Base-by-base conservation (phyloP, 2,797 vertebrate genomes). In the Brachyalestes nurse region DNA sequence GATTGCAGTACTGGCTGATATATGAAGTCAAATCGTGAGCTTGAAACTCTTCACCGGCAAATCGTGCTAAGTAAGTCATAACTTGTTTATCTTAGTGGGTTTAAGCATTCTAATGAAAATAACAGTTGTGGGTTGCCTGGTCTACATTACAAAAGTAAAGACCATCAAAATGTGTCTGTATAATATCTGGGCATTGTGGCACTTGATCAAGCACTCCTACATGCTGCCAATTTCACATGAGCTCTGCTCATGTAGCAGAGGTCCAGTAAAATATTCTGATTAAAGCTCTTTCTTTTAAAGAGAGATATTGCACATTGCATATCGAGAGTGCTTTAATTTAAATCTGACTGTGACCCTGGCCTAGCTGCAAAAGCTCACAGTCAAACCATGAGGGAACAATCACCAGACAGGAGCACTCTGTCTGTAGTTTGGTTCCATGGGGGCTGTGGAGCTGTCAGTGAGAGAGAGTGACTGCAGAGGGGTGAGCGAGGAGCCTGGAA, bases 161-260 rank as follows among this genome's bases (percentile, higher is more conserved):
- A 86, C 86, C 4, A 85, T 64, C 71, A 76, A 86, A 83, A 88
- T 90, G 83, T 83, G 83, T 95, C 94, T 96, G 95, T 93, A 94
- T 92, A 93, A 88, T 92, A 92, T 96, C 95, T 83, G 62, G 49
- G 70, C 72, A 90, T 90, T 90, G 89, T 91, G 91, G 82, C 72
- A 28, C 85, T 79, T 90, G 89, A 87, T 88, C 87, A 89, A 91
- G 91, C 91, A 90, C 89, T 91, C 92, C 57, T 49, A 53, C 61
- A 64, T 25, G 58, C 60, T 70, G 34, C 42, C 21, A 51, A 49
- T 65, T 76, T 76, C 23, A 25, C 57, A 47, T 42, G 57, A 23
- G 40, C 73, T 69, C 66, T 69, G 53, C 72, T 75, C 57, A 79
- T 70, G 21, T 57, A 85, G 69, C 9, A 61, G 34, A 65, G 71